Percentiles rank a stretch among this genome's conserved stretches.
These are phyloP conservation scores for Lacerta viridis DNA, from an alignment of 2,797 vertebrate genomes.

Conservation along the genomic window DNA sequence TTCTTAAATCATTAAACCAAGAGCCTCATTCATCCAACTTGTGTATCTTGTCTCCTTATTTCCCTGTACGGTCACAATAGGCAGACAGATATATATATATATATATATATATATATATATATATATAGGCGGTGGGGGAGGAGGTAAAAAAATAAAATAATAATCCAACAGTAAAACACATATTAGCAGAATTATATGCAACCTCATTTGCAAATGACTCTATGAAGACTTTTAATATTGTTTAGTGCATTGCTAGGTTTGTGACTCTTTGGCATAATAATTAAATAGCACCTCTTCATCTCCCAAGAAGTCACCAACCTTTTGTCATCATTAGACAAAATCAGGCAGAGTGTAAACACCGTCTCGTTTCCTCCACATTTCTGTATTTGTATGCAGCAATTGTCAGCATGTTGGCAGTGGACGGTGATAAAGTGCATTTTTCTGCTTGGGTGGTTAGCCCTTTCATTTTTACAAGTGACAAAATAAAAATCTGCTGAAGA, in stretches of 20 bases:
- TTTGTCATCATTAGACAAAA: constrained; percentile 79
- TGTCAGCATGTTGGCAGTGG: constrained; percentile 85
- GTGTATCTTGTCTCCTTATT: too few relatives aligned
- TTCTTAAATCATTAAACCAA: too few relatives aligned
- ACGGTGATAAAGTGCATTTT: constrained; percentile 91
- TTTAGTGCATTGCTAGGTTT: constrained; percentile 49
- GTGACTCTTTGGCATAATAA: constrained; percentile 73
- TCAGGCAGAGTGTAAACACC: constrained; percentile 80
- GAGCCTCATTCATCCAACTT: too few relatives aligned
- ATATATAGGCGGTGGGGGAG: neutral
- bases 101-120: too few relatives aligned
- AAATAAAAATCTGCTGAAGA: constrained; percentile 89
- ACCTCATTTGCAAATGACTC: constrained; percentile 41
- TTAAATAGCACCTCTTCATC: constrained; percentile 72
- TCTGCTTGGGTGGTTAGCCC: constrained; percentile 92
- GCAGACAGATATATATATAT: neutral
- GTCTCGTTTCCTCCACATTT: constrained; percentile 76
- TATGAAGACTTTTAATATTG: constrained; percentile 56
- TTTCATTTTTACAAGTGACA: constrained; percentile 89
- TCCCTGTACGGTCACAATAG: too few relatives aligned
- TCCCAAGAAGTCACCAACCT: constrained; percentile 70
- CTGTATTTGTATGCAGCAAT: constrained; percentile 83
- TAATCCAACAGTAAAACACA: neutral
- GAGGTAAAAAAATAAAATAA: too few relatives aligned
- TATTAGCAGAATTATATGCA: constrained; percentile 31